These are phyloP conservation scores for Coptotermes formosanus DNA, from an alignment of 1,140 invertebrate species.

Conservation along the genomic window DNA sequence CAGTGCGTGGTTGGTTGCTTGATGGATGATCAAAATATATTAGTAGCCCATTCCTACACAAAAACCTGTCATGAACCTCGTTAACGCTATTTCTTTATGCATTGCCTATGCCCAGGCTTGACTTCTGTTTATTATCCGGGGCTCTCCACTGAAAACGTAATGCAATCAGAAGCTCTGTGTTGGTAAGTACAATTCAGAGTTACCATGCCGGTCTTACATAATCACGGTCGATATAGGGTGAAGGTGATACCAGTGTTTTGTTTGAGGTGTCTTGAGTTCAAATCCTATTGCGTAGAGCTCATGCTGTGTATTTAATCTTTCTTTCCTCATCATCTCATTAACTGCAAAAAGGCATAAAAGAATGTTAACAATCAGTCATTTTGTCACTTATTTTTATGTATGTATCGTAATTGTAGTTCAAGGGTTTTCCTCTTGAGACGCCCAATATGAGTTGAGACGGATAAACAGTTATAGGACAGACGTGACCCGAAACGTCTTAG, in stretches of 20 bases:
- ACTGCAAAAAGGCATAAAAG: background rate
- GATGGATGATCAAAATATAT: conserved; percentile 19
- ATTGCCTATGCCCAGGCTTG: background rate
- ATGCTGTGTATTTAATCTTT: background rate
- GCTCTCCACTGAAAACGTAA: background rate
- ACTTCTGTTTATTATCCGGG: background rate
- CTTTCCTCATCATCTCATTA: background rate
- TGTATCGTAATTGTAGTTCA: background rate
- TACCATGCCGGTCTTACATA: background rate
- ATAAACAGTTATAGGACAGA: no score
- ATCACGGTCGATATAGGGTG: background rate
- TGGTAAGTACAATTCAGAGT: background rate
- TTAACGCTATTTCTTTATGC: background rate
- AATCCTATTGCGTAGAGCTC: background rate
- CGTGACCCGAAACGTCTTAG: no score
- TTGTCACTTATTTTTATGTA: background rate
- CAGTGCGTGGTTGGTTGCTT: background rate
- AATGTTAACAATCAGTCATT: background rate
- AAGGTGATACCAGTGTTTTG: background rate
- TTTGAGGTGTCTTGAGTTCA: background rate
- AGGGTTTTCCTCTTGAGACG: background rate
- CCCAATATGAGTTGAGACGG: no score
- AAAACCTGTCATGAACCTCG: conserved; percentile 9
- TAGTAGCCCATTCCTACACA: conserved; percentile 9
- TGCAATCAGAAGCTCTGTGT: background rate